phyloP scores from a whole-genome alignment of 2,888 invertebrate genomes.

The Drosophila falleni region DNA sequence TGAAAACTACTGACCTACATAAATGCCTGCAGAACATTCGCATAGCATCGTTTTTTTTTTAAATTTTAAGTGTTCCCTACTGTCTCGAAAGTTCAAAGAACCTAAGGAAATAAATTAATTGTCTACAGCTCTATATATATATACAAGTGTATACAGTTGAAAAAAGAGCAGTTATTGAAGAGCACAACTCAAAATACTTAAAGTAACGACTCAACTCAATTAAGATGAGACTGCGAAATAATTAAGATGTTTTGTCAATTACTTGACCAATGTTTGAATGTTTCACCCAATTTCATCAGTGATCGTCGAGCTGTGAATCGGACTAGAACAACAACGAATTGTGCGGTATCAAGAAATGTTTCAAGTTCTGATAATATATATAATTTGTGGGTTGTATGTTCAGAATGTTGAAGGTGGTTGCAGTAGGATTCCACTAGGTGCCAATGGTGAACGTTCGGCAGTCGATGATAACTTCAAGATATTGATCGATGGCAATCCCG shows the following conservation, averaged over 20 bases:
- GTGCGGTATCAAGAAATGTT: constrained; percentile 38
- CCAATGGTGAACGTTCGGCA: constrained; percentile 85
- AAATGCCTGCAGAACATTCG: constrained; percentile 18
- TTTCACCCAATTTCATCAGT: constrained; percentile 64
- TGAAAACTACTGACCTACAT: constrained; percentile 53
- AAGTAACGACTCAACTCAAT: constrained; percentile 60
- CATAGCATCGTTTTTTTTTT: not conserved
- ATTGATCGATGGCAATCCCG: constrained; percentile 89
- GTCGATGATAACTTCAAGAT: constrained; percentile 90
- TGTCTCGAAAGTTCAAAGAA: constrained; percentile 66
- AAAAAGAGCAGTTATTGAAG: constrained; percentile 42
- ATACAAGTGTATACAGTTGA: not conserved
- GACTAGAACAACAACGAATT: constrained; percentile 19
- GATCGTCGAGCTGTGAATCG: constrained; percentile 36
- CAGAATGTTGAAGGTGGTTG: constrained; percentile 74
- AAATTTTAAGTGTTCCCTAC: not conserved
- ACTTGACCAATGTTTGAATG: constrained; percentile 28
- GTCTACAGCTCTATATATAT: constrained; percentile 19
- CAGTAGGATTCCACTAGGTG: constrained; percentile 86
- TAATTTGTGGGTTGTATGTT: constrained; percentile 18
- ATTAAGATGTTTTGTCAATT: constrained; percentile 57
- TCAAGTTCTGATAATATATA: constrained; percentile 6
- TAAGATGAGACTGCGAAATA: constrained; percentile 56
- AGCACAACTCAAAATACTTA: constrained; percentile 41
- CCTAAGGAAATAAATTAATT: constrained; percentile 53